Base-by-base conservation (phyloP, 64 coral and sea anemone species). In the Orbicella faveolata region DNA sequence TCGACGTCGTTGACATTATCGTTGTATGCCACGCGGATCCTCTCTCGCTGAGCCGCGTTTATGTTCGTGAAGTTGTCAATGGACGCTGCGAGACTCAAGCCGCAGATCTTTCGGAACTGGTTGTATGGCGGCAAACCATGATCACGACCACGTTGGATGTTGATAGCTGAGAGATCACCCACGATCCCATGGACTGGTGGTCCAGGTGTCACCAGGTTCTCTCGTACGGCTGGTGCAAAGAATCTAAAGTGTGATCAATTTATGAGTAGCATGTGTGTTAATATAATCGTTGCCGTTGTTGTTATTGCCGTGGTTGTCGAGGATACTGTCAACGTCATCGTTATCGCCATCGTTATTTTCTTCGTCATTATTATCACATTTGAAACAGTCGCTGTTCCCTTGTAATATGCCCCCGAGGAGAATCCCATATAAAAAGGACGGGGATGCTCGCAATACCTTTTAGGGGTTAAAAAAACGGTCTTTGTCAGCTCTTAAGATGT, bases 81-180 rank as follows among this genome's bases (percentile, higher is more conserved):
- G 9, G 55, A 81, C 18, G n/a, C 0, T 14, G 86, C 92, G 52
- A 34, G 73, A 5, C 34, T 21, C 18, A 94, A 55, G 30, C 87
- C 92, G 61, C 23, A 36, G 16, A 5, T 18, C 6, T 21, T 9
- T 35, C 92, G 69, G 64, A 89, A 89, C 73, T 16, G 33, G 63
- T 77, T 89, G 74, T 89, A 94, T 59, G 87, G 65, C n/a, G 92
- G 92, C 41, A 94, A 89, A n/a, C 92, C 92, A 20, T 89, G 92
- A 23, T 88, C 84, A 41, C 91, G 84, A 21, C 86, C 91, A n/a
- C 90, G 83, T 48, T 92, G 90, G 36, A 87, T 79, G 83, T 92
- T 92, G 34, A 92, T 76, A 23, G 90, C 13, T 12, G 79, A 21
- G 5, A 88, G 34, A 30, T 93, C 91, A 21, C 84, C 91, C 2